Base-by-base conservation (phyloP, 2,113 vertebrate genomes). In the Sitta europaea region DNA sequence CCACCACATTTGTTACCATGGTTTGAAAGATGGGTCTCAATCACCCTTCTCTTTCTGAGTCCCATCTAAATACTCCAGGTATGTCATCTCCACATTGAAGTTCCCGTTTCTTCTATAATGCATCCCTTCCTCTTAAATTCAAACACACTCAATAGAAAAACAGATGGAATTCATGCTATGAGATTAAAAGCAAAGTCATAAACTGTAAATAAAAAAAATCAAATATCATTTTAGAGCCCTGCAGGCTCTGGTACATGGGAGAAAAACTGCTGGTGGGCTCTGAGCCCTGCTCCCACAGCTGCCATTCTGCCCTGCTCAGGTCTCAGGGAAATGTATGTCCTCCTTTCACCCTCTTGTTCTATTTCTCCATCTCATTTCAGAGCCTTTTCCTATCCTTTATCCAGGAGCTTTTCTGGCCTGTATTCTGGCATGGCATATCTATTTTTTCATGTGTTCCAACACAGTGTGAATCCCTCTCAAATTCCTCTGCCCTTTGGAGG, bases 231-330 rank as follows among this genome's bases (percentile, higher is more conserved):
- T 89, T 50, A 51, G 42, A 43, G 13, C 18, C n/a, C 29, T 68
- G 16, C 55, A 48, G 27, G 17, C 3, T 11, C 15, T 1, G 0
- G 14, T 2, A 1, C 0, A 0, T 1, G 1, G 47, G 10, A 87
- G 28, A 25, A 50, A 71, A 54, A 10, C 24, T 72, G 19, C 20
- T 1, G 6, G 9, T 23, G 36, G 23, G 23, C 5, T 76, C 5
- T n/a, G 35, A 77, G 40, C 28, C 19, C 25, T 8, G 0, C 4
- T 65, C 5, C 25, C 14, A 45, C 11, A 40, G n/a, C 12, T 43
- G 40, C 23, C 31, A 23, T 55, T 31, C 36, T 57, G 59, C 9
- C 7, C 20, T 47, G 11, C 24, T 57, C 1, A 2, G 25, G 4
- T 38, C 57, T 45, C 55, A 16, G 54, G 33, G 27, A 86, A 76